These are phyloP conservation scores for Lanius collurio DNA, from an alignment of 2,113 vertebrate genomes.

Conservation along the genomic window DNA sequence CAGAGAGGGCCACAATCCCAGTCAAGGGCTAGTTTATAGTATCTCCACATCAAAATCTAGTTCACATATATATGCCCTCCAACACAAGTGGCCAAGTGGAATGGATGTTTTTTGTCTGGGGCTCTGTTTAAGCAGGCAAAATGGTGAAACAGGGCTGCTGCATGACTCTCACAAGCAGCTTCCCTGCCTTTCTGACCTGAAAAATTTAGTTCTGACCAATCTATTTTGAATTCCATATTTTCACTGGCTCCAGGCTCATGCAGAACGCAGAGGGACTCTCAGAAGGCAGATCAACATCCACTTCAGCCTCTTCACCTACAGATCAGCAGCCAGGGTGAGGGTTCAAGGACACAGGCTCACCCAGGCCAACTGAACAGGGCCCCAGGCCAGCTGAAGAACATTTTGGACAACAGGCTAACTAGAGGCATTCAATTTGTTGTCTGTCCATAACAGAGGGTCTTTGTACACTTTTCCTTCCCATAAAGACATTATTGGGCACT, in stretches of 20 bases:
- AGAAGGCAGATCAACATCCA: neutral
- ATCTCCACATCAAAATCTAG: neutral
- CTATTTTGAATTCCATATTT: neutral
- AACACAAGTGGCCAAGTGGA: fast-evolving
- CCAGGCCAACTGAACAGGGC: neutral
- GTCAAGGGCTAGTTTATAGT: neutral
- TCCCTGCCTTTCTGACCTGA: neutral
- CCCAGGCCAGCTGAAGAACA: no score
- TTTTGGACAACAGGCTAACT: neutral
- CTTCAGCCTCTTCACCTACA: neutral
- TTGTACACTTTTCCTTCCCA: neutral
- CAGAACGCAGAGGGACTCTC: neutral
- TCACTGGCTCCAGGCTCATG: neutral
- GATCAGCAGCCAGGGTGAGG: neutral
- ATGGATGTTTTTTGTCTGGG: neutral
- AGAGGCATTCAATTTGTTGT: neutral
- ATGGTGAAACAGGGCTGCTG: neutral
- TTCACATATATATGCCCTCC: neutral
- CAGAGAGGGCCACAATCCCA: neutral
- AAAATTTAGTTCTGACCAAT: neutral
- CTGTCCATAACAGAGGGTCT: fast-evolving
- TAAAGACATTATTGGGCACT: neutral
- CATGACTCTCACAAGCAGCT: neutral
- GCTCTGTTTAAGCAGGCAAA: neutral
- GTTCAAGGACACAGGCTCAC: neutral